Evolutionary conservation across 2,888 invertebrate species (phyloP), one percentile per base, ranked within the genome.

Genomic region (Strigamia transsilvanica): DNA sequence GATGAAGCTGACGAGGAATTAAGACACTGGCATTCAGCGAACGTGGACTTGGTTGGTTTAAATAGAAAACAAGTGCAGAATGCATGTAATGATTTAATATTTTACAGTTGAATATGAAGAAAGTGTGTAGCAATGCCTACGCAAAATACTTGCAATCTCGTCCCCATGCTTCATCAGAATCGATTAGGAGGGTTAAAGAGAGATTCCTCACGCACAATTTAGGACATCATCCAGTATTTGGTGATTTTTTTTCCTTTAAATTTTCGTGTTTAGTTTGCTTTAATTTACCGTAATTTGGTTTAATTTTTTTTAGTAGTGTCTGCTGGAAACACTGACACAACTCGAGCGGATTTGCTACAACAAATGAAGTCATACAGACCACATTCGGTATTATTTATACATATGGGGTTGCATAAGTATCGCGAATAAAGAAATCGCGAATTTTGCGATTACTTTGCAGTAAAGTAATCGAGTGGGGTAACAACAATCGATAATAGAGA

Each of bases 71-170:
- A 10, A 9, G 6, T 38, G 38, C 0, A 38, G 38, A 38, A 38
- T 10, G 10, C 38, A 6, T 38, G 38, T 38, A 38, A 38, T 38
- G 38, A 38, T 38, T 38, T 6, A 38, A 38, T 38, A 38, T 38
- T 38, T 38, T 9, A n/a, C 6, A 38, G 46, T 5, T 46, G 12
- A 92, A 91, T 84, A 90, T 93, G 86, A 89, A 90, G 85, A 91
- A 93, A 84, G 95, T 95, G 0, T 93, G 94, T 84, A 91, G 91
- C 56, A 98, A 98, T 87, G 98, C 95, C 0, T 97, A 96, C 90
- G 93, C 93, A 87, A 95, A 97, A 85, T 99, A 99, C 88, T 86
- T 95, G 0, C 91, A 92, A 84, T 96, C 98, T 84, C 91, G 99
- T 83, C 97, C 97, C 77, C 91, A 93, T 0, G 95, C 99, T 0